These are phyloP conservation scores for Corvus cornix DNA, from an alignment of 2,113 vertebrate genomes.

Conservation along the genomic window DNA sequence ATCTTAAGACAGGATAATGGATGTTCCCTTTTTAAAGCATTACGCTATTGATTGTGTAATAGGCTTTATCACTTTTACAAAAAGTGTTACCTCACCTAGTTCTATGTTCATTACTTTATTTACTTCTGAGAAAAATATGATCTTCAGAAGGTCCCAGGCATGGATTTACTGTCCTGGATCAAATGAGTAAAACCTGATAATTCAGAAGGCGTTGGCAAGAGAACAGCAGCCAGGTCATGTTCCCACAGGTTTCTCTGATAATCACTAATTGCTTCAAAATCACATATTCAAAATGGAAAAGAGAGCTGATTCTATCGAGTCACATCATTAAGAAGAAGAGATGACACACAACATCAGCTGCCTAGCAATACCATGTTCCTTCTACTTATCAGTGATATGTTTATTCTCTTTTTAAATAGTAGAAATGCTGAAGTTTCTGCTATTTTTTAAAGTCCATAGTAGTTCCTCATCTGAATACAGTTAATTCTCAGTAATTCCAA, in stretches of 20 bases:
- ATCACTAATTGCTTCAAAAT: not conserved
- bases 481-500: not conserved
- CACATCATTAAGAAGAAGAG: not conserved
- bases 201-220: not conserved
- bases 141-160: not conserved
- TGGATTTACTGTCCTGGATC: not conserved
- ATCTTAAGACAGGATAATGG: not conserved
- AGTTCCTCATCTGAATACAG: not conserved
- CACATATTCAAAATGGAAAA: not conserved
- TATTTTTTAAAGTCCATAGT: not conserved
- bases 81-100: not conserved
- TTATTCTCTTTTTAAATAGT: not conserved
- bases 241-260: not conserved
- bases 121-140: not conserved
- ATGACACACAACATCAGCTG: not conserved
- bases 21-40: not conserved
- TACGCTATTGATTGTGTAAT: not conserved
- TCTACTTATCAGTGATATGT: not conserved
- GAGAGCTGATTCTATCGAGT: not conserved
- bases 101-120: not conserved
- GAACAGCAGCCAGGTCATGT: not conserved
- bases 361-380: not conserved
- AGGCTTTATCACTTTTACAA: not conserved
- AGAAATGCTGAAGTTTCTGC: not conserved
- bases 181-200: not conserved